Base-by-base conservation (phyloP, 2,888 invertebrate species). In the Mythimna vitellina region DNA sequence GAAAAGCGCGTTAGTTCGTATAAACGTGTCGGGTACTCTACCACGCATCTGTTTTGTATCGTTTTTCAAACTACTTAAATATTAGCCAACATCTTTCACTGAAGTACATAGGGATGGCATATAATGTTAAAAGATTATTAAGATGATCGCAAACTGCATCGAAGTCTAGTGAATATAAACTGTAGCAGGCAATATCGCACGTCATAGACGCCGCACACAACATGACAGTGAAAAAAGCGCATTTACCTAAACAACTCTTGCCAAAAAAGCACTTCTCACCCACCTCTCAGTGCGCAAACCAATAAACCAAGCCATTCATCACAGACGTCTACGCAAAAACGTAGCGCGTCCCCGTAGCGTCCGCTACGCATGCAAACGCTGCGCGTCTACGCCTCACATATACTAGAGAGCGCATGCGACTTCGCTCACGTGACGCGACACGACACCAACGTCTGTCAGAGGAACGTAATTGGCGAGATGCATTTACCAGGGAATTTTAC, bases 261-360 rank as follows among this genome's bases (percentile, higher is more conserved):
- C 22, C 8, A 46, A 65, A 53, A 62, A 54, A 42, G 3, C 8
- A 7, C 25, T 65, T 63, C 12, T 58, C 32, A 80, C 73, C 62
- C 70, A 20, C 17, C 6, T 20, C 46, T 73, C 61, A 58, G 12
- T 14, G 56, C 42, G 14, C 42, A 60, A 74, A 70, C 25, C 77
- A 84, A 84, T 84, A 84, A 78, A 75, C 63, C 56, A 61, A 74
- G 60, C 49, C 76, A 84, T 84, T 70, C 73, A 79, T 84, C 76
- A 78, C 22, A 25, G 57, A 10, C 12, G 58, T 57, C 42, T 42
- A 22, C 61, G 61, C 57, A 60, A 61, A 70, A 56, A 38, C 61
- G 58, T 9, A 56, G 46, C n/a, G 54, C 42, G 54, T 32, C 35
- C 58, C n/a, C 8, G 38, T 8, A 38, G 42, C 63, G 22, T 12